Evolutionary conservation across 2,113 vertebrate genomes (phyloP).

Genomic region (Pleuronectes platessa): DNA sequence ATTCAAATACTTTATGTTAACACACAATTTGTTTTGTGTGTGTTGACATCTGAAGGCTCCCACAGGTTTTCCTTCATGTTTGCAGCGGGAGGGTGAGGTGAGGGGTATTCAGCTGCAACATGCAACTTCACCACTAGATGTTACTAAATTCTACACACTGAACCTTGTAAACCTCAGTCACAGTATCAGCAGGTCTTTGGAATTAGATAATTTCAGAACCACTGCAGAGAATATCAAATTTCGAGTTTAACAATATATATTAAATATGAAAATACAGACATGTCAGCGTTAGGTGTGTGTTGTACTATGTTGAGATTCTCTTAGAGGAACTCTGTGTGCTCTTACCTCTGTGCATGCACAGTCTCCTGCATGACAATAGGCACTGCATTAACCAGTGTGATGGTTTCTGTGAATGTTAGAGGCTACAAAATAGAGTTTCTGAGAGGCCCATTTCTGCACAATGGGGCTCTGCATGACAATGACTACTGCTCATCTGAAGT

Average conservation of each 20-base stretch:
- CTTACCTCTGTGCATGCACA: constrained; percentile 29
- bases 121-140: too few relatives aligned
- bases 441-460: background rate
- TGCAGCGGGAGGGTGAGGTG: too few relatives aligned
- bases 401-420: constrained; percentile 31
- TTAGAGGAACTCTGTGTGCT: background rate
- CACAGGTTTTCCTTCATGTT: too few relatives aligned
- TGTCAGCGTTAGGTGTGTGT: constrained; percentile 20
- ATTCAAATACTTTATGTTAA: too few relatives aligned
- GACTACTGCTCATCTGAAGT: constrained; percentile 32
- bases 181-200: background rate
- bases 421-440: constrained; percentile 26
- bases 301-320: constrained; percentile 18
- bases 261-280: background rate
- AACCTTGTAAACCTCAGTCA: background rate
- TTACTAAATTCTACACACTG: too few relatives aligned
- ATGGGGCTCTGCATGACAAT: constrained; percentile 28
- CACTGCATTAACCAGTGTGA: constrained; percentile 14
- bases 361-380: constrained; percentile 38
- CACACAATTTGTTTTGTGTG: too few relatives aligned
- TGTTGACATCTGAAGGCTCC: too few relatives aligned
- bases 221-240: background rate
- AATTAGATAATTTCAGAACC: background rate
- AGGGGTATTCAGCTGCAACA: too few relatives aligned
- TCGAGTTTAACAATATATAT: background rate